Percentiles rank a stretch among this genome's conserved stretches.
phyloP scores from a whole-genome alignment of 2,113 vertebrate genomes.

The Megaceryle maxima region DNA sequence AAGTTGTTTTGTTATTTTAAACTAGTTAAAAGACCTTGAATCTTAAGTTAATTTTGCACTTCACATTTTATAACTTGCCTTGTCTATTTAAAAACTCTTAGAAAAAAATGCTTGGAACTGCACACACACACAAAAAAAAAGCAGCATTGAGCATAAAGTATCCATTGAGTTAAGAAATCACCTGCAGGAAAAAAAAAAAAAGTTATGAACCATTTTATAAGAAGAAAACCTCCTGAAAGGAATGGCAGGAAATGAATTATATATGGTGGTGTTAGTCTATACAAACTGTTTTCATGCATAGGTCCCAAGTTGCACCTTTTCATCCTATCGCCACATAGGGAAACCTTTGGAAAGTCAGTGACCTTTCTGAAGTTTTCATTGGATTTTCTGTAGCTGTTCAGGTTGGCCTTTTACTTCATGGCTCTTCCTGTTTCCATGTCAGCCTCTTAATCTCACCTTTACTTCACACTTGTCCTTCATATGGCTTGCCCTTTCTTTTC shows the following conservation, averaged over 20 bases:
- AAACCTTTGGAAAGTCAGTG: background rate
- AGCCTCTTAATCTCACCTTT: constrained; percentile 13
- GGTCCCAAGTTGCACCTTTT: background rate
- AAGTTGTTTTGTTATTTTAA: background rate
- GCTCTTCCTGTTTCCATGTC: background rate
- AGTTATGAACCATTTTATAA: background rate
- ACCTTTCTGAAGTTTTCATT: constrained; percentile 4
- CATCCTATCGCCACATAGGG: background rate
- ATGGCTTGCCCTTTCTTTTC: background rate
- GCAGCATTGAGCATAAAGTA: background rate
- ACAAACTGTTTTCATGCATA: background rate
- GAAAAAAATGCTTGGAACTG: background rate
- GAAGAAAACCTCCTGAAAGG: background rate
- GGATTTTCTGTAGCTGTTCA: background rate
- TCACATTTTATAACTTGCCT: background rate
- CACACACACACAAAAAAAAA: background rate
- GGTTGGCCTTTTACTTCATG: constrained; percentile 13
- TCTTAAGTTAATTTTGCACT: background rate
- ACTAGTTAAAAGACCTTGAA: background rate
- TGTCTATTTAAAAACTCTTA: background rate
- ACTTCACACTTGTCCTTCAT: background rate
- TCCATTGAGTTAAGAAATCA: background rate
- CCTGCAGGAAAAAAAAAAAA: background rate
- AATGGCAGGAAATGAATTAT: background rate
- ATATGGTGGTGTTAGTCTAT: background rate